These are phyloP conservation scores for Diaperis boleti DNA, from an alignment of 2,888 invertebrate species.

Conservation along the genomic window DNA sequence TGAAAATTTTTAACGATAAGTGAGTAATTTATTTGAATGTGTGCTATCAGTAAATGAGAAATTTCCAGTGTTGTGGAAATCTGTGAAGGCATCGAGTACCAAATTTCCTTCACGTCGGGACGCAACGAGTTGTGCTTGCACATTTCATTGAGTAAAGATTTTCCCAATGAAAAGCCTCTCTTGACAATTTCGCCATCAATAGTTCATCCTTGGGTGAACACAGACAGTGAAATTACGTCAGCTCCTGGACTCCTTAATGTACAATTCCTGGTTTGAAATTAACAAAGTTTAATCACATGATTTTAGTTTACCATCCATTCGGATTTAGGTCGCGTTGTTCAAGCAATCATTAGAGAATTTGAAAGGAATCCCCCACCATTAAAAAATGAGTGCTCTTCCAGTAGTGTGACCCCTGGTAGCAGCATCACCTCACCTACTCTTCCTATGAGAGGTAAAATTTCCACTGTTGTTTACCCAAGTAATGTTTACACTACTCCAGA, in stretches of 20 bases:
- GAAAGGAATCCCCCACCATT: slow-evolving; percentile 74
- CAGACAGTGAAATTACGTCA: slow-evolving; percentile 76
- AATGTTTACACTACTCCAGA: slow-evolving; percentile 54
- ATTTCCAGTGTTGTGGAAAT: slow-evolving; percentile 76
- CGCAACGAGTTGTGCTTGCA: slow-evolving; percentile 75
- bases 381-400: slow-evolving; percentile 56
- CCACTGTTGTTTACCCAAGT: too few species aligned
- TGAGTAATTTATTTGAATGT: slow-evolving; percentile 65
- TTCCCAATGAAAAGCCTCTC: slow-evolving; percentile 81
- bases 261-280: slow-evolving; percentile 45
- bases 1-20: slow-evolving; percentile 87
- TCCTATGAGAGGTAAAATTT: slow-evolving; percentile 52
- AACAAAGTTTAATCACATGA: slow-evolving; percentile 26
- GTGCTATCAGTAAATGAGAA: slow-evolving; percentile 30
- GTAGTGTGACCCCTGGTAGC: slow-evolving; percentile 40
- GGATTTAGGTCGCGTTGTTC: slow-evolving; percentile 84
- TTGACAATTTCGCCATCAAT: slow-evolving; percentile 76
- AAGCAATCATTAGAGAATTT: slow-evolving; percentile 84
- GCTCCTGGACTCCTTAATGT: slow-evolving; percentile 83
- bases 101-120: slow-evolving; percentile 77
- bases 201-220: slow-evolving; percentile 79
- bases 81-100: slow-evolving; percentile 78
- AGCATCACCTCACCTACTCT: slow-evolving; percentile 52
- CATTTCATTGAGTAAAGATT: slow-evolving; percentile 76
- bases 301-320: slow-evolving; percentile 79